phyloP scores from a whole-genome alignment of 1,140 invertebrate genomes.

The Littorina saxatilis region DNA sequence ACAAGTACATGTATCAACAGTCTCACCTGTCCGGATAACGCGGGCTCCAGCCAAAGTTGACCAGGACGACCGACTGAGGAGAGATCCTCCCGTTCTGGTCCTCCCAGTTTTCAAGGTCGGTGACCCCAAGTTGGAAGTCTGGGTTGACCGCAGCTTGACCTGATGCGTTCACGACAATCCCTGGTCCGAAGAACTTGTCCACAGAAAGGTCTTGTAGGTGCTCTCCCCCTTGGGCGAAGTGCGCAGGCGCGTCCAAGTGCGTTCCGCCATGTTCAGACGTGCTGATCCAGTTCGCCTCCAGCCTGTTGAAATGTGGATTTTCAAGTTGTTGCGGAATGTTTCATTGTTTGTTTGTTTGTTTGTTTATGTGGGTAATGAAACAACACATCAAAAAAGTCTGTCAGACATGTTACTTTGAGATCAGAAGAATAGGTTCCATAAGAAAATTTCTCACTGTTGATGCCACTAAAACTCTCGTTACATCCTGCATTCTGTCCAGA shows the following conservation, averaged over 20 bases:
- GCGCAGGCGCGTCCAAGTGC: conserved; percentile 83
- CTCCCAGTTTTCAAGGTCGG: conserved; percentile 57
- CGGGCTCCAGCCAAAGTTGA: conserved; percentile 60
- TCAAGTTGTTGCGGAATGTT: too few species aligned
- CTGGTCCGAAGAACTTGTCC: conserved; percentile 78
- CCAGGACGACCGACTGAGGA: conserved; percentile 54
- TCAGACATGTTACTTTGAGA: too few species aligned
- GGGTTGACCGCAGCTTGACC: conserved; percentile 67
- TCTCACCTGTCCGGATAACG: conserved; percentile 53
- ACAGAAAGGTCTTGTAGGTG: conserved; percentile 80
- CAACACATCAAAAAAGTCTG: too few species aligned
- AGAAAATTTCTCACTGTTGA: too few species aligned
- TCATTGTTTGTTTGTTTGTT: too few species aligned
- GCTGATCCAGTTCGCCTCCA: conserved; percentile 79
- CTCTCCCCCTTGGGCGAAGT: conserved; percentile 79
- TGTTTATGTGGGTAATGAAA: too few species aligned
- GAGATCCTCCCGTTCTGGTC: conserved; percentile 52
- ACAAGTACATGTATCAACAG: too few species aligned
- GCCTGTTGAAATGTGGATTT: conserved; percentile 75
- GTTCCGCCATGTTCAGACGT: conserved; percentile 82
- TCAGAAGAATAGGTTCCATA: too few species aligned
- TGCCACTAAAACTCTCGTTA: too few species aligned
- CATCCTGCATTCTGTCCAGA: too few species aligned
- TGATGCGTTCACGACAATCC: conserved; percentile 79
- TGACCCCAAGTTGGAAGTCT: conserved; percentile 52